These are phyloP conservation scores for Podarcis cretensis DNA, from an alignment of 2,113 vertebrate species.

Conservation along the genomic window DNA sequence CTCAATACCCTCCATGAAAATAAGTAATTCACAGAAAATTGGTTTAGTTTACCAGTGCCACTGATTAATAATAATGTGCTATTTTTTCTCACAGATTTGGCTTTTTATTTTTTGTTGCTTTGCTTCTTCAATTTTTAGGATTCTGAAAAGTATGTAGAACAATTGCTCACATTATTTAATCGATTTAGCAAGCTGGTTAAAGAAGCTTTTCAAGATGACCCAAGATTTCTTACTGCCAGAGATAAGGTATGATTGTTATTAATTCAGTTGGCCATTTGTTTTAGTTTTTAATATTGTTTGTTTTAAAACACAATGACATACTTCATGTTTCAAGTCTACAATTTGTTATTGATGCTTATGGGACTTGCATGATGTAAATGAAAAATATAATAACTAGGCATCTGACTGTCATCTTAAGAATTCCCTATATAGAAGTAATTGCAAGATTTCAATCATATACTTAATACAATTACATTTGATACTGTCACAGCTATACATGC, in stretches of 20 bases:
- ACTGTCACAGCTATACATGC: not conserved
- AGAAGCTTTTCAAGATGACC: constrained; percentile 98
- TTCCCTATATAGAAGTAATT: not conserved
- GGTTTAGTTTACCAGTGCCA: not conserved
- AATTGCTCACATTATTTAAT: constrained; percentile 96
- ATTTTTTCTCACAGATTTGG: not conserved
- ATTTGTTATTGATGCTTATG: not conserved
- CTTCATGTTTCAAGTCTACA: constrained; percentile 6
- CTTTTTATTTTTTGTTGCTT: constrained; percentile 37
- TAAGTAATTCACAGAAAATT: not conserved
- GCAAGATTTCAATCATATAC: not conserved
- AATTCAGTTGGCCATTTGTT: not conserved
- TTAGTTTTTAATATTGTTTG: not conserved
- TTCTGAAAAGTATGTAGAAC: constrained; percentile 98
- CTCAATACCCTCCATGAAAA: not conserved
- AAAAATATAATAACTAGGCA: not conserved
- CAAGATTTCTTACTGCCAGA: constrained; percentile 96
- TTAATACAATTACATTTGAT: not conserved
- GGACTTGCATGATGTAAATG: not conserved
- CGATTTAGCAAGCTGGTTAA: constrained; percentile 98
- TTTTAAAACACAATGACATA: not conserved
- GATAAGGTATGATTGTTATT: constrained; percentile 86
- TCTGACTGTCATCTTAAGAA: not conserved
- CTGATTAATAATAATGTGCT: not conserved
- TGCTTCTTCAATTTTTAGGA: constrained; percentile 79